Evolutionary conservation across 2,113 vertebrate genomes (phyloP), one percentile per base, ranked within the genome.

Genomic region (Calypte anna): DNA sequence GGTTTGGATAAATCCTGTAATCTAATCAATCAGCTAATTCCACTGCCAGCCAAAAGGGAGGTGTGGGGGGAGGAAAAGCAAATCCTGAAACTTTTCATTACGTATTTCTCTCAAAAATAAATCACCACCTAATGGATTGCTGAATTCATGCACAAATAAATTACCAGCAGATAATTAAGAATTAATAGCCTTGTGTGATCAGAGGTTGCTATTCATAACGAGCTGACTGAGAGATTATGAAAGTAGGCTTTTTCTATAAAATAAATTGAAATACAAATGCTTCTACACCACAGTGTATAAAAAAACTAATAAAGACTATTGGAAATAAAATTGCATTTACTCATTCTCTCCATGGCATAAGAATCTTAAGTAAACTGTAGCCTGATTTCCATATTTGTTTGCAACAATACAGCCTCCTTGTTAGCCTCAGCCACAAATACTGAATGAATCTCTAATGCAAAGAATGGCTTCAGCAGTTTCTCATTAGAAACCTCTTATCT

Each of bases 1-100:
- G 84, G 73, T 79, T 91, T 90, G 93, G 76, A 88, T 88, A 97
- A 96, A 96, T 93, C 94, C 93, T 95, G 91, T 91, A 94, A 96
- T 94, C 94, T 96, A 95, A 96, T 96, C 94, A 96, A 96, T 97
- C 93, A 93, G 88, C 73, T 96, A 96, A 96, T 95, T 93, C 93
- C 74, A 86, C 30, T 92, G 77, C 81, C 57, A 93, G 22, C 66
- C 91, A 95, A 91, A 94, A 51, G 27, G 33, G 54, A 17, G 50
- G 33, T 27, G 16, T 20, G 50, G 58, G 46, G 28, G 17, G 46
- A 77, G 14, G 30, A 17, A 69, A 81, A 88, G 57, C 63, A 88
- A 88, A 93, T 66, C 55, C 82, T 83, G 76, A 87, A 94, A 94
- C 68, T 96, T 96, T 91, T 86, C 82, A 86, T 86, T 90, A 86